A percentile compares a stretch with the other conserved stretches of the same genome.
phyloP scores from a whole-genome alignment of 23 tunicate species.

The Oikopleura vanhoeffeni region DNA sequence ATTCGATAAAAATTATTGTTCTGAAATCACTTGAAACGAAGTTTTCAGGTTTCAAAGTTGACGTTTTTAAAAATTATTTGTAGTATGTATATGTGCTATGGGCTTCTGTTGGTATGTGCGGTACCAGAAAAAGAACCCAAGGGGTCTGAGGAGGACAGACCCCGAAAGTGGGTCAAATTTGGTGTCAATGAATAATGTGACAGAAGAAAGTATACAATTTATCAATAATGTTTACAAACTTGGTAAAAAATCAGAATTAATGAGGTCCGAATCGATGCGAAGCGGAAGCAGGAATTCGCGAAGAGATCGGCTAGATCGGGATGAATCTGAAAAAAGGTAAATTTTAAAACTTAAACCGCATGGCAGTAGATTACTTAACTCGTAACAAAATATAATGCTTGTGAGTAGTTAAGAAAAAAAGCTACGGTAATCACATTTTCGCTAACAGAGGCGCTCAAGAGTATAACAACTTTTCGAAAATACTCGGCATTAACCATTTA shows the following conservation, averaged over 20 bases:
- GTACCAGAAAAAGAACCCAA: not conserved
- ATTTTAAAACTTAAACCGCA: no score
- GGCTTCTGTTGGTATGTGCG: constrained; percentile 15
- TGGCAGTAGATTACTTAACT: no score
- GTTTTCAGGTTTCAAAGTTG: not conserved
- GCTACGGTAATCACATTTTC: no score
- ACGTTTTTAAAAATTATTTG: constrained; percentile 1
- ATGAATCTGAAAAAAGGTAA: not conserved
- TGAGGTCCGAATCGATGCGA: not conserved
- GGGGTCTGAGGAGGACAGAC: not conserved
- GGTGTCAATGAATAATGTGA: not conserved
- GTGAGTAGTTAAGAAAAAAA: no score
- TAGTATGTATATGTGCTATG: constrained; percentile 2
- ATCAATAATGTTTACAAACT: not conserved
- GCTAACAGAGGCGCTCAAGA: no score
- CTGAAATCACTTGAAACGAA: no score
- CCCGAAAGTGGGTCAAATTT: not conserved
- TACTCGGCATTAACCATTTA: no score
- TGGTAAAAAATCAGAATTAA: not conserved
- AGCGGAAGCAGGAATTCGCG: not conserved
- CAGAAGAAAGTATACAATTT: not conserved
- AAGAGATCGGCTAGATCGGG: not conserved
- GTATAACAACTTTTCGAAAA: no score
- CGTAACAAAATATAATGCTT: no score
- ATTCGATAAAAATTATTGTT: no score